These are phyloP conservation scores for Scaptomyza flava DNA, from an alignment of 2,888 invertebrate genomes.

Conservation along the genomic window DNA sequence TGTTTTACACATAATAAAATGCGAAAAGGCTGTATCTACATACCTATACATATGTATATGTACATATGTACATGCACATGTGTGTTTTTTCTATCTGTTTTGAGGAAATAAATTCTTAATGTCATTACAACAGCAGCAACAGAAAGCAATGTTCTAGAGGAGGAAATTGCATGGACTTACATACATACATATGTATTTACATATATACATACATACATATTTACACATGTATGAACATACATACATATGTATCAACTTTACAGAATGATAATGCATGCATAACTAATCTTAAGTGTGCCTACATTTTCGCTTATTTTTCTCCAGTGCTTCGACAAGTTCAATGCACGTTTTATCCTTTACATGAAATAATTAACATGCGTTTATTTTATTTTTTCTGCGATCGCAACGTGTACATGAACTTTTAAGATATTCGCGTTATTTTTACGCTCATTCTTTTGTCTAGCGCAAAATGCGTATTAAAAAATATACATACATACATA, in stretches of 20 bases:
- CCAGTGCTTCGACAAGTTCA: slow-evolving; percentile 47
- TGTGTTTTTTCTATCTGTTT: slow-evolving; percentile 21
- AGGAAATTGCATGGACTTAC: slow-evolving; percentile 2
- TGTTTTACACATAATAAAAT: slow-evolving; percentile 15
- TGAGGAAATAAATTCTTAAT: slow-evolving; percentile 72
- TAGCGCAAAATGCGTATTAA: slow-evolving; percentile 72
- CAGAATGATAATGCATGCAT: slow-evolving; percentile 23
- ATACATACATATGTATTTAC: not conserved
- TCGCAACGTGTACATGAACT: slow-evolving; percentile 69
- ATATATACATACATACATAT: not conserved
- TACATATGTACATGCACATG: slow-evolving; percentile 8
- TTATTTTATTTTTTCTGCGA: slow-evolving; percentile 19
- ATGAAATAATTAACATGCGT: slow-evolving; percentile 54
- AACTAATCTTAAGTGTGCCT: not conserved
- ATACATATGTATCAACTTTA: slow-evolving; percentile 13
- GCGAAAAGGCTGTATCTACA: too few relatives aligned
- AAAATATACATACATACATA: slow-evolving; percentile 6
- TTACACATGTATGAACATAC: not conserved
- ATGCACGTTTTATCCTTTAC: slow-evolving; percentile 72
- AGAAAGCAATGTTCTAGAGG: slow-evolving; percentile 18
- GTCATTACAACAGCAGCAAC: slow-evolving; percentile 35
- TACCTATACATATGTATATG: too few relatives aligned
- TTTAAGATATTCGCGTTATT: slow-evolving; percentile 67
- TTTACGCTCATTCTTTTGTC: slow-evolving; percentile 49
- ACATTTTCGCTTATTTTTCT: not conserved